phyloP scores from a whole-genome alignment of 1,140 invertebrate genomes.

The Polypedilum vanderplanki region DNA sequence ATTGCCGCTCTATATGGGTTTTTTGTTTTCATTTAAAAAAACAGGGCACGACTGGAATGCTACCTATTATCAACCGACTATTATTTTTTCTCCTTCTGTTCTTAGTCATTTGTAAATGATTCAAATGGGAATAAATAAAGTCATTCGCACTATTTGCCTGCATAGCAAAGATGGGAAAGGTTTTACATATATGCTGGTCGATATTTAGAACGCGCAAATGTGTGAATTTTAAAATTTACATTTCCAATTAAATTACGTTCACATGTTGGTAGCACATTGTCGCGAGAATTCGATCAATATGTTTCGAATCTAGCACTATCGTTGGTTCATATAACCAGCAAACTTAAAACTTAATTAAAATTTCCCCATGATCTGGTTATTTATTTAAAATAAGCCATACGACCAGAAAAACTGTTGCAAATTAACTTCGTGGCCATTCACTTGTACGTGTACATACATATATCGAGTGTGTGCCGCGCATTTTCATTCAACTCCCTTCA shows the following conservation, averaged over 20 bases:
- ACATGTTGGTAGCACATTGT: background rate
- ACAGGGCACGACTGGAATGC: background rate
- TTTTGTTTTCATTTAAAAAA: background rate
- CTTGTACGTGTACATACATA: too few species aligned
- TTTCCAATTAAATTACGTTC: background rate
- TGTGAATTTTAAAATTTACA: background rate
- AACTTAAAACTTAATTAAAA: conserved; percentile 28
- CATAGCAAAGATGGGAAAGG: too few species aligned
- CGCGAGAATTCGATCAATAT: conserved; percentile 2
- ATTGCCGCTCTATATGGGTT: background rate
- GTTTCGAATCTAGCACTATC: background rate
- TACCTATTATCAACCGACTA: too few species aligned
- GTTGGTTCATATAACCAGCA: background rate
- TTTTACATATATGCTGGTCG: too few species aligned
- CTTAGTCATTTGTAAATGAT: too few species aligned
- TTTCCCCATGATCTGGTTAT: conserved; percentile 21
- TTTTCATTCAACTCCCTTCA: background rate
- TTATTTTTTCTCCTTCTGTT: too few species aligned
- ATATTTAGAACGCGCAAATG: too few species aligned
- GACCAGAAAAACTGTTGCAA: conserved; percentile 17
- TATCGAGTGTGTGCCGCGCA: background rate
- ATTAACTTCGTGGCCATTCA: background rate
- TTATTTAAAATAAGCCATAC: conserved; percentile 1
- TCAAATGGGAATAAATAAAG: too few species aligned
- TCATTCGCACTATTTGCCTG: too few species aligned